A percentile compares a stretch with the other conserved stretches of the same genome.
Evolutionary conservation across 1,140 invertebrate species (phyloP).

Genomic region (Nebria ingens): DNA sequence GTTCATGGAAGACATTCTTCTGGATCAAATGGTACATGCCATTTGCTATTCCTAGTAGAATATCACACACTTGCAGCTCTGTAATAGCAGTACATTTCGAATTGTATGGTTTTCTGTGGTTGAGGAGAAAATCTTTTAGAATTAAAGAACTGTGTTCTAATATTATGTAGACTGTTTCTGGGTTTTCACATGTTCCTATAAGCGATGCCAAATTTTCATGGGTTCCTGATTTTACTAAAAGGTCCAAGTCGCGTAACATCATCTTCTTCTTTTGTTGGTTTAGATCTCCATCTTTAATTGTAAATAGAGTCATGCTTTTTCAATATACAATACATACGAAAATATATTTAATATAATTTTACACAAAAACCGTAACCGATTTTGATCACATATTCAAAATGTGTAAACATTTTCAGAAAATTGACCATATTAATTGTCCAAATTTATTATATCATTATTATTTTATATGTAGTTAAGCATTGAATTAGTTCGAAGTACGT

Average conservation of each 20-base stretch:
- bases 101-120: slow-evolving; percentile 47
- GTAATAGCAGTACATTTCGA: slow-evolving; percentile 51
- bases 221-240: slow-evolving; percentile 53
- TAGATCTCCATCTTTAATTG: slow-evolving; percentile 47
- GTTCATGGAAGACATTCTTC: slow-evolving; percentile 55
- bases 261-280: slow-evolving; percentile 47
- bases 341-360: no score
- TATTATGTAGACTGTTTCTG: slow-evolving; percentile 57
- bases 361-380: no score
- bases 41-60: slow-evolving; percentile 44
- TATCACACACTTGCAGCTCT: slow-evolving; percentile 47
- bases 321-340: no score
- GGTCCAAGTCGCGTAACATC: slow-evolving; percentile 63
- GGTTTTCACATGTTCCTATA: slow-evolving; percentile 68
- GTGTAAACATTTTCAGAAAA: no score
- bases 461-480: no score
- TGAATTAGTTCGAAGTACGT: no score
- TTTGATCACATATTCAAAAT: no score
- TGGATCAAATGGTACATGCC: slow-evolving; percentile 56
- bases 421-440: no score
- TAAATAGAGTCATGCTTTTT: no score
- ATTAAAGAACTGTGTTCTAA: slow-evolving; percentile 53
- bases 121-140: slow-evolving; percentile 57
- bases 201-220: slow-evolving; percentile 63
- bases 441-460: no score